Evolutionary conservation across 2,888 invertebrate species (phyloP).

Genomic region (Nemurella pictetii): DNA sequence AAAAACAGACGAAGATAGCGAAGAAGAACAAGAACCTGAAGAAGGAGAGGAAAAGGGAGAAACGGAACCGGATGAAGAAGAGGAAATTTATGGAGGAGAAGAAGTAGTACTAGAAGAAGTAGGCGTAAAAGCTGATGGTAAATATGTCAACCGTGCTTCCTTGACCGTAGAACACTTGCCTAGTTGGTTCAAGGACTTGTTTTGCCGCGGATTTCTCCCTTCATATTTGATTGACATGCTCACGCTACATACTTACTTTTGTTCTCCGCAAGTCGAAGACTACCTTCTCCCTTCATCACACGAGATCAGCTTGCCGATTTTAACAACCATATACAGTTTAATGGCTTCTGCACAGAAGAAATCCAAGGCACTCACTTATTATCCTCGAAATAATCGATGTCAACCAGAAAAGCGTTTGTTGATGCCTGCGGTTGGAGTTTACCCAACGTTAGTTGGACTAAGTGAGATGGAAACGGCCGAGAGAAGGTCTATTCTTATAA

Average conservation of each 20-base stretch:
- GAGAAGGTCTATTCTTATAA: conserved; percentile 54
- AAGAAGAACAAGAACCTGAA: conserved; percentile 44
- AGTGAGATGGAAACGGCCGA: conserved; percentile 46
- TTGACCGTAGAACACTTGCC: conserved; percentile 51
- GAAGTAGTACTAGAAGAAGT: conserved; percentile 36
- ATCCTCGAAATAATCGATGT: conserved; percentile 47
- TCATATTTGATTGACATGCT: conserved; percentile 70
- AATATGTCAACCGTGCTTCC: conserved; percentile 35
- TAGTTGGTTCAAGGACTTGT: conserved; percentile 67
- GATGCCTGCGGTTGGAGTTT: conserved; percentile 35
- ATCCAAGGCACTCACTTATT: conserved; percentile 46
- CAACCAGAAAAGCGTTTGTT: conserved; percentile 44
- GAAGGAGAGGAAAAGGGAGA: conserved; percentile 41
- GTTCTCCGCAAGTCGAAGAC: conserved; percentile 73
- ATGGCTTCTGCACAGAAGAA: conserved; percentile 47
- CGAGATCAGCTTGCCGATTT: conserved; percentile 62
- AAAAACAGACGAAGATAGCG: conserved; percentile 40
- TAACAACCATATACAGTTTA: conserved; percentile 61
- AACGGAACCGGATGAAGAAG: conserved; percentile 39
- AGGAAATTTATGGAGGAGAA: conserved; percentile 44
- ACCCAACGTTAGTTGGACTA: conserved; percentile 51
- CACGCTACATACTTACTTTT: conserved; percentile 65
- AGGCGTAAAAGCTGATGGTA: neutral
- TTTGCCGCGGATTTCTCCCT: conserved; percentile 64
- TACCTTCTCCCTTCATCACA: conserved; percentile 63